Evolutionary conservation across 2,888 invertebrate species (phyloP).

Genomic region (Leptinotarsa juncta): DNA sequence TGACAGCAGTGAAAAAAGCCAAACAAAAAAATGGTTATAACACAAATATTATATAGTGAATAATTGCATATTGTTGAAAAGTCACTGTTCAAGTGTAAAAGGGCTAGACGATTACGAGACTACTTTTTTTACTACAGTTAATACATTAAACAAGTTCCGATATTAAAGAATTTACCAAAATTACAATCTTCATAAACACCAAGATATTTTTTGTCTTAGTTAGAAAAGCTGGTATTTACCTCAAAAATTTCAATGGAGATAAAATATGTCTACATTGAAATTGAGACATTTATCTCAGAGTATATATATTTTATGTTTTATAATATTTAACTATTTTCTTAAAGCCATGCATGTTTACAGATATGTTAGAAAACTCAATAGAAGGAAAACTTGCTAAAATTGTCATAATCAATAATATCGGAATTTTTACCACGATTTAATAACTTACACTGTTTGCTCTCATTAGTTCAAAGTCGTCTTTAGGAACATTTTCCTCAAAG

Average conservation of each 20-base stretch:
- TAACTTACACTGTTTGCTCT: conserved; percentile 67
- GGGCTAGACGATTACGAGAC: background rate
- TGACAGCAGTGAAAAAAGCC: background rate
- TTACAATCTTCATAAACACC: no score
- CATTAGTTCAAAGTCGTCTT: conserved; percentile 78
- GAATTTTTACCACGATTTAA: background rate
- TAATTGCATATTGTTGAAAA: background rate
- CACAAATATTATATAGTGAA: background rate
- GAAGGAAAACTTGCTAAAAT: background rate
- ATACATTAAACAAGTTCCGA: background rate
- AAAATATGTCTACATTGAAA: no score
- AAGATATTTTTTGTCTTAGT: background rate
- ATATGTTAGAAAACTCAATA: no score
- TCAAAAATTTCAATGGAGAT: no score
- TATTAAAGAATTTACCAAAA: background rate
- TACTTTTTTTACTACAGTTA: background rate
- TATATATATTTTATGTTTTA: no score
- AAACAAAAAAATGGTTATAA: background rate
- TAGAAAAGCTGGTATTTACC: no score
- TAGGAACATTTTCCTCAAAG: conserved; percentile 83
- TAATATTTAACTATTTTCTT: no score
- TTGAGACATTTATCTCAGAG: no score
- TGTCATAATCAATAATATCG: background rate
- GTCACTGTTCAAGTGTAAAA: background rate
- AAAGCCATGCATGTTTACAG: no score